A percentile compares a stretch with the other conserved stretches of the same genome.
These are phyloP conservation scores for Sialis lutaria DNA, from an alignment of 2,888 invertebrate species.

Conservation along the genomic window DNA sequence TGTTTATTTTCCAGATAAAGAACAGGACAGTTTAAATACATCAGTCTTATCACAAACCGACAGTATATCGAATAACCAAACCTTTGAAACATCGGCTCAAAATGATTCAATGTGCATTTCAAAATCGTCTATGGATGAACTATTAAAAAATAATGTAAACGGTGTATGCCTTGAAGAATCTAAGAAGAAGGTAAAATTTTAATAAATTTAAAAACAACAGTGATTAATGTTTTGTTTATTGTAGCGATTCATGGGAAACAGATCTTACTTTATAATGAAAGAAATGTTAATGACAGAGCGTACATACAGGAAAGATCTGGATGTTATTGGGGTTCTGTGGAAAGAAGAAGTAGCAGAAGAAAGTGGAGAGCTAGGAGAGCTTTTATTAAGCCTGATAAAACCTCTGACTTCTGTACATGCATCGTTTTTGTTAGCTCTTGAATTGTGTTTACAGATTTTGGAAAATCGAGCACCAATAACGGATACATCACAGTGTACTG, in stretches of 20 bases:
- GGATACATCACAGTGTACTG: slow-evolving; percentile 28
- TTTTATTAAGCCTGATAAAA: slow-evolving; percentile 37
- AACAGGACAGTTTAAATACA: too few species aligned
- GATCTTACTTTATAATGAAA: slow-evolving; percentile 71
- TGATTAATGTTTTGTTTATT: too few species aligned
- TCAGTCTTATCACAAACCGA: too few species aligned
- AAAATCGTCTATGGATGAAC: too few species aligned
- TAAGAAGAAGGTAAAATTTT: slow-evolving; percentile 1
- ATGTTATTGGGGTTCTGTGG: slow-evolving; percentile 76
- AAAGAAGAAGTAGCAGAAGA: slow-evolving; percentile 42
- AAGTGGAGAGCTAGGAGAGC: slow-evolving; percentile 38
- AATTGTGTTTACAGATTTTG: slow-evolving; percentile 57
- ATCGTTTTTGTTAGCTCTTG: slow-evolving; percentile 59
- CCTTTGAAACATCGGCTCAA: too few species aligned
- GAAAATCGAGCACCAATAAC: slow-evolving; percentile 38
- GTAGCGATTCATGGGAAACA: slow-evolving; percentile 24
- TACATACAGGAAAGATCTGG: slow-evolving; percentile 87
- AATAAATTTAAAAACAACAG: neutral
- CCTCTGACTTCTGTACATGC: slow-evolving; percentile 72
- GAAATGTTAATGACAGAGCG: slow-evolving; percentile 91
- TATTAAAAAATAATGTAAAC: neutral
- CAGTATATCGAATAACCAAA: too few species aligned
- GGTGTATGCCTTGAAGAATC: neutral
- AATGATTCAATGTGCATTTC: too few species aligned
- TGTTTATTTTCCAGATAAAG: too few species aligned